phyloP scores from a whole-genome alignment of 2,888 invertebrate species.

The Pantelozetes paolii region DNA sequence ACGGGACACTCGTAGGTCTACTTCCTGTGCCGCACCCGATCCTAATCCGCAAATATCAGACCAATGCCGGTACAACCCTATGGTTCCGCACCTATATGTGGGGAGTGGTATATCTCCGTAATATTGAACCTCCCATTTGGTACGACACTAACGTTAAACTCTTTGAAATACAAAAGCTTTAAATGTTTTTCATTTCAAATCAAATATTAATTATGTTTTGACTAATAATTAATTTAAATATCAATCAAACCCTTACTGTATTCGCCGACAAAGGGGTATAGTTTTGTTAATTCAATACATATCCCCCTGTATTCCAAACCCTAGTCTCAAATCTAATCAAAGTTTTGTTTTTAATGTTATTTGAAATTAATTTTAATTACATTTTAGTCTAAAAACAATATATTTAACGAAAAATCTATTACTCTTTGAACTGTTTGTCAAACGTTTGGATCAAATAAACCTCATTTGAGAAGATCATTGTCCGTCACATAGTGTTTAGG shows the following conservation, averaged over 20 bases:
- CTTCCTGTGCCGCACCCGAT: constrained; percentile 99
- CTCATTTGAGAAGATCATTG: constrained; percentile 22
- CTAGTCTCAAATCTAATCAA: too few relatives aligned
- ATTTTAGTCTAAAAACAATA: too few relatives aligned
- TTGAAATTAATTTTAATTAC: too few relatives aligned
- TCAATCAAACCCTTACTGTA: background rate
- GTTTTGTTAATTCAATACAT: too few relatives aligned
- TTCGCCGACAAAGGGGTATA: background rate
- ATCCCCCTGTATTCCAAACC: too few relatives aligned
- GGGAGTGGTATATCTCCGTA: constrained; percentile 97
- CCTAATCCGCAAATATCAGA: constrained; percentile 96
- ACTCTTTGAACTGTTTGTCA: background rate
- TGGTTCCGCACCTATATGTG: constrained; percentile 99
- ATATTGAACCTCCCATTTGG: constrained; percentile 98
- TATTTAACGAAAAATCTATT: too few relatives aligned
- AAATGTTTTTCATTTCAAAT: background rate
- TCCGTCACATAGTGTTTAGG: constrained; percentile 38
- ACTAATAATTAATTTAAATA: background rate
- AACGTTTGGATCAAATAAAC: background rate
- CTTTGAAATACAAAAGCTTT: constrained; percentile 80
- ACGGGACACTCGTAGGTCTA: constrained; percentile 93
- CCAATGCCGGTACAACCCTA: constrained; percentile 95
- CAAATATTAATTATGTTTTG: too few relatives aligned
- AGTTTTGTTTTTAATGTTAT: too few relatives aligned
- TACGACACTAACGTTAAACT: constrained; percentile 98